These are phyloP conservation scores for Botia kubotai DNA, from an alignment of 2,797 vertebrate genomes.

Conservation along the genomic window DNA sequence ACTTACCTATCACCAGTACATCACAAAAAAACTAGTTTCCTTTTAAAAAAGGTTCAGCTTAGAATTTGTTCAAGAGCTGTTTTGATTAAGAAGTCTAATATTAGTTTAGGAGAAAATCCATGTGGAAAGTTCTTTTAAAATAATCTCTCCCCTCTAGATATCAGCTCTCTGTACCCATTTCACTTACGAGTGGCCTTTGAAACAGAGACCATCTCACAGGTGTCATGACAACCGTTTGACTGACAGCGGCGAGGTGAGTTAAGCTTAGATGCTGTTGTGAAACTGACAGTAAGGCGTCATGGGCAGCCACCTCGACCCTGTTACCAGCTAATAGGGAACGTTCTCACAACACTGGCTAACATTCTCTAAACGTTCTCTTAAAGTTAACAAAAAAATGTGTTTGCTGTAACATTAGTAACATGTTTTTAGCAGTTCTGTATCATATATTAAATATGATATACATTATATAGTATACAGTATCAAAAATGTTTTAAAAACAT, in stretches of 20 bases:
- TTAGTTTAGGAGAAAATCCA: neutral
- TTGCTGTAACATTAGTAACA: too few relatives aligned
- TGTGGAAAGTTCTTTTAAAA: neutral
- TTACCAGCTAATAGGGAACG: neutral
- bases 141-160: slow-evolving; percentile 15
- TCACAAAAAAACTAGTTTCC: neutral
- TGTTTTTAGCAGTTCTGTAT: too few relatives aligned
- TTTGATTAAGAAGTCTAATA: too few relatives aligned
- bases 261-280: slow-evolving; percentile 27
- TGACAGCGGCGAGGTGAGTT: slow-evolving; percentile 37
- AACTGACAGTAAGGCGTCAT: slow-evolving; percentile 38
- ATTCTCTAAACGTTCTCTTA: too few relatives aligned
- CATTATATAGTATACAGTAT: too few relatives aligned
- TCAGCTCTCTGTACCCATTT: slow-evolving; percentile 33
- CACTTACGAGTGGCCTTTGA: slow-evolving; percentile 36
- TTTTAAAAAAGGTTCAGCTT: neutral
- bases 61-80: too few relatives aligned
- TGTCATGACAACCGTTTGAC: slow-evolving; percentile 36
- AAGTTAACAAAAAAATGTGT: too few relatives aligned
- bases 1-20: too few relatives aligned
- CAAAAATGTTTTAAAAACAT: too few relatives aligned
- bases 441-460: too few relatives aligned
- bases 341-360: too few relatives aligned
- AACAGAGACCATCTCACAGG: slow-evolving; percentile 29
- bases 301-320: slow-evolving; percentile 11